A percentile compares a stretch with the other conserved stretches of the same genome.
Evolutionary conservation across 1,140 invertebrate species (phyloP).

Genomic region (Zaprionus lachaisei): DNA sequence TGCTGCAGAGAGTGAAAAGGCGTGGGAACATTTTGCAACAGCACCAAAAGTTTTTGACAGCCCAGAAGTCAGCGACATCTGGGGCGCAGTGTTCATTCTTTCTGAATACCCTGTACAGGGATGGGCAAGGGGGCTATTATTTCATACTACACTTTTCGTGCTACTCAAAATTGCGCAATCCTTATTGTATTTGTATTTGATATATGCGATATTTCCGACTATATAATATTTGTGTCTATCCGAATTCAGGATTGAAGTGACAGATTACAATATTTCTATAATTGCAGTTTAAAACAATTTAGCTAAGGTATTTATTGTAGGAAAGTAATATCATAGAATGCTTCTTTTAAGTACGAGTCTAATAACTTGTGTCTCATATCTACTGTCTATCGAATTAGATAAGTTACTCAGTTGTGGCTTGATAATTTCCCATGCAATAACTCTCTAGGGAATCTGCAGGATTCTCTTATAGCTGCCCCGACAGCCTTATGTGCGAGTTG

Average conservation of each 20-base stretch:
- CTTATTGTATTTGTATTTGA: no score
- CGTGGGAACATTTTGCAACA: slow-evolving; percentile 55
- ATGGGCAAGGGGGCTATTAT: background rate
- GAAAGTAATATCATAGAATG: no score
- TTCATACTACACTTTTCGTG: background rate
- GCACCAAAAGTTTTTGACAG: slow-evolving; percentile 65
- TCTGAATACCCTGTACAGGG: slow-evolving; percentile 18
- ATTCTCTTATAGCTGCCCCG: background rate
- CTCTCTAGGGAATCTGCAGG: background rate
- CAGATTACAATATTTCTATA: no score
- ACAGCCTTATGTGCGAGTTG: background rate
- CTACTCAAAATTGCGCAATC: background rate
- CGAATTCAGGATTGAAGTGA: no score
- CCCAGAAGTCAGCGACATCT: slow-evolving; percentile 76
- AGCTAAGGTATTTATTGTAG: no score
- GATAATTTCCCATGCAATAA: background rate
- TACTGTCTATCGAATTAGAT: no score
- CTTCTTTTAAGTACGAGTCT: no score
- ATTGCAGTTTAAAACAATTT: no score
- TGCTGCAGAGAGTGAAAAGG: slow-evolving; percentile 39
- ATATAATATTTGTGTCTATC: background rate
- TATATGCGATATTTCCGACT: no score
- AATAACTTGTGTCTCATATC: no score
- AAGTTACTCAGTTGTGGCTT: no score
- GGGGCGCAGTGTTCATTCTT: slow-evolving; percentile 55